Percentiles rank a stretch among this genome's conserved stretches.
These are phyloP conservation scores for Ischnura elegans DNA, from an alignment of 2,888 invertebrate species.

Conservation along the genomic window DNA sequence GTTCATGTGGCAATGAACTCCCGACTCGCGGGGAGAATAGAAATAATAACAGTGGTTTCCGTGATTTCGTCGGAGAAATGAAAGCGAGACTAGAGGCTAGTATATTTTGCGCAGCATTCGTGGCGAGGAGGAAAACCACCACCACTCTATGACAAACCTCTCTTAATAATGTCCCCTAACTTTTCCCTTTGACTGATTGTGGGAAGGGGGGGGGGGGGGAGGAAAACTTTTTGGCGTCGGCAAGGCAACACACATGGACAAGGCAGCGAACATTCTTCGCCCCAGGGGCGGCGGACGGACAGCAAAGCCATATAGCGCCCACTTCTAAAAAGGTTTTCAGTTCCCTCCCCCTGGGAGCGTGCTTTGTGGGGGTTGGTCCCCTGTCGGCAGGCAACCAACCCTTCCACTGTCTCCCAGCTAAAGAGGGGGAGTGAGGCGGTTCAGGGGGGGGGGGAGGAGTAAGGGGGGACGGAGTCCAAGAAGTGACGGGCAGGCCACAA, in stretches of 20 bases:
- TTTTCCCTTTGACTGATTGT: slow-evolving; percentile 15
- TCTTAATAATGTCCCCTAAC: not conserved
- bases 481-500: not conserved
- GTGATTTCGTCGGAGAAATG: no score
- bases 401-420: no score
- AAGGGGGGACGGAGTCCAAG: not conserved
- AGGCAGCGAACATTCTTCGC: not conserved
- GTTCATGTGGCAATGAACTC: not conserved
- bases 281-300: not conserved
- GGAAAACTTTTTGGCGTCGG: not conserved
- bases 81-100: no score
- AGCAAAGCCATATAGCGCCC: not conserved
- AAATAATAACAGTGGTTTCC: not conserved
- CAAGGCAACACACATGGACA: not conserved
- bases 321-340: slow-evolving; percentile 24
- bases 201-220: not conserved
- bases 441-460: not conserved
- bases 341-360: not conserved
- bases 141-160: not conserved
- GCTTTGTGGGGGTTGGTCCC: not conserved
- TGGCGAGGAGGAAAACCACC: not conserved
- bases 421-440: not conserved
- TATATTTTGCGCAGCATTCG: not conserved
- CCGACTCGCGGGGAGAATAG: not conserved
- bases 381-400: no score